A percentile compares a stretch with the other conserved stretches of the same genome.
phyloP scores from a whole-genome alignment of 2,797 vertebrate species.

The Cirrhinus molitorella region DNA sequence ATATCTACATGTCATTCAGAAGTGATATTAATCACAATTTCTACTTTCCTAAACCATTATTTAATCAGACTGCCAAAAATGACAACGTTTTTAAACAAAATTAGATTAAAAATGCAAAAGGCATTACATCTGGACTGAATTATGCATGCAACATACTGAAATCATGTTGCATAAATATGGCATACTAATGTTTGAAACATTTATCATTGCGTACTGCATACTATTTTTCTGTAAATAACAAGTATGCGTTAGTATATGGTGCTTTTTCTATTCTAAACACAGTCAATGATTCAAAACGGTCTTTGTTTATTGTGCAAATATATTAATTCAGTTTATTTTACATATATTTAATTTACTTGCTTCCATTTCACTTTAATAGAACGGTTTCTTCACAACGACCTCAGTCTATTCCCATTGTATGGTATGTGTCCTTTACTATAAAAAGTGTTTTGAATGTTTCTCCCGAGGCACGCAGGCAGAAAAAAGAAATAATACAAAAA shows the following conservation, averaged over 20 bases:
- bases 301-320: not conserved
- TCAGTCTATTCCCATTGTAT: not conserved
- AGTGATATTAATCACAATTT: not conserved
- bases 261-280: not conserved
- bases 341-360: not conserved
- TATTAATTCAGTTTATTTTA: not conserved
- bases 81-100: too few species aligned
- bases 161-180: not conserved
- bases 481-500: slow-evolving; percentile 37
- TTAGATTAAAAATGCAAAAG: not conserved
- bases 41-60: too few species aligned
- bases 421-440: slow-evolving; percentile 14
- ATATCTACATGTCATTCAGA: not conserved
- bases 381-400: slow-evolving; percentile 6
- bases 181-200: not conserved
- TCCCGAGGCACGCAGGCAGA: slow-evolving; percentile 1
- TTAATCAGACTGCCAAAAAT: not conserved
- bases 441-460: slow-evolving; percentile 26
- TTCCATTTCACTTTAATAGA: not conserved
- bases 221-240: too few species aligned
- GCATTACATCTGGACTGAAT: not conserved
- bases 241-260: not conserved
- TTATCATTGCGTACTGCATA: not conserved
- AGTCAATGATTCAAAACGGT: not conserved
- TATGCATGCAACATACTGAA: not conserved